Base-by-base conservation (phyloP, 2,113 vertebrate species). In the Oxygymnocypris stewartii region DNA sequence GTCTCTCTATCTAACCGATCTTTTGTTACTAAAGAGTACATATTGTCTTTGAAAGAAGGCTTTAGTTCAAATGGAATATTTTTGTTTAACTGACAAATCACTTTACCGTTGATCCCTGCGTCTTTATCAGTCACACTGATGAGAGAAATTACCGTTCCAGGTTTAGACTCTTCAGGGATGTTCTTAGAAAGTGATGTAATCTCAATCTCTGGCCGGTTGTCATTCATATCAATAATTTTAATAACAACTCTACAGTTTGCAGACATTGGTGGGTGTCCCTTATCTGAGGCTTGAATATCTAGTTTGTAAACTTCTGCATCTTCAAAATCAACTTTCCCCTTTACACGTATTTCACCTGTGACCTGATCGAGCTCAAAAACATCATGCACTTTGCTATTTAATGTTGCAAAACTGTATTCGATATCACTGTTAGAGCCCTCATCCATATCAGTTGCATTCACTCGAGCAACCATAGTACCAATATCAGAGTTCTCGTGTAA, bases 71-170 rank as follows among this genome's bases (percentile, higher is more conserved):
- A 95, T 0, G 94, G 92, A 44, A 92, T 80, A 75, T 90, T 31
- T 4, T 82, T 61, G 0, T 79, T 75, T 1, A 94, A 86, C 79
- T 40, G 90, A 83, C 92, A 93, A 47, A 91, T 65, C 0, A 95
- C 91, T 89, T 94, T 93, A 0, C 92, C 93, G 76, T 95, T 94
- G 11, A 90, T 0, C 0, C 91, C 92, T 0, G 93, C 88, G 51
- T 95, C 94, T 25, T 61, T 90, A 81, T 94, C 94, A 0, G 37
- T 90, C 0, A 94, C 89, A 78, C 92, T 92, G 11, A 95, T 93
- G 0, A 95, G 91, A 0, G 93, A 91, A 44, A 94, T 91, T 0
- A 93, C 92, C 3, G 93, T 94, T 0, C 94, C 94, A 0, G 91
- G 88, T 0, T 92, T 92, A 31, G 92, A 87, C 78, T 94, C 87